Conservation (phyloP, 2,797 vertebrate species). For the Esox masquinongy region DNA sequence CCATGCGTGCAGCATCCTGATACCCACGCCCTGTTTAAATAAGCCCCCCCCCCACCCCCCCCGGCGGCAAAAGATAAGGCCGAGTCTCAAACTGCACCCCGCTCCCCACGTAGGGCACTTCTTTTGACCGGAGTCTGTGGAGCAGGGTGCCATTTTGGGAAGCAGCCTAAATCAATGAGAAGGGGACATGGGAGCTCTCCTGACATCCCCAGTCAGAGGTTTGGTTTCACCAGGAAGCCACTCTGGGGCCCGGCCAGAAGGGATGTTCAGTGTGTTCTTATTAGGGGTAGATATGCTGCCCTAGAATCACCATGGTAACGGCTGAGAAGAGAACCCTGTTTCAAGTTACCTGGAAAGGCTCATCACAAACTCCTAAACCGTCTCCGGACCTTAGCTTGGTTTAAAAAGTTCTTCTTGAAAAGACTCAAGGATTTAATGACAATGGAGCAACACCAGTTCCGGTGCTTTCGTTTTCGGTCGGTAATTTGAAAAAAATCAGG, state of each 20-base stretch:
- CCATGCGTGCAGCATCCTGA: background rate
- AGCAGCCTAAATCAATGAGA: conserved; percentile 31
- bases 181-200: conserved; percentile 39
- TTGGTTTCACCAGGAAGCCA: conserved; percentile 42
- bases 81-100: background rate
- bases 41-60: background rate
- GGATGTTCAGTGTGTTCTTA: conserved; percentile 38
- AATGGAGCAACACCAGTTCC: no score
- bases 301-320: conserved; percentile 53
- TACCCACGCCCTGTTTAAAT: no score
- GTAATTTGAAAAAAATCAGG: no score
- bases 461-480: no score
- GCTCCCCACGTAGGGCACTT: background rate
- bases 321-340: conserved; percentile 26
- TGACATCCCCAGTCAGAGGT: conserved; percentile 33
- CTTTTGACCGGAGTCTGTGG: background rate
- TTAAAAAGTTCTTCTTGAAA: background rate
- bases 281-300: conserved; percentile 29
- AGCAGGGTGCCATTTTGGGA: background rate
- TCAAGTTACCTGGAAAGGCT: conserved; percentile 40
- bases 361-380: background rate
- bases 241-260: conserved; percentile 26
- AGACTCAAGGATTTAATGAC: no score
- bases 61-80: background rate
- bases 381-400: no score